Conservation (phyloP, 2,113 vertebrate species). For the Acinonyx jubatus region DNA sequence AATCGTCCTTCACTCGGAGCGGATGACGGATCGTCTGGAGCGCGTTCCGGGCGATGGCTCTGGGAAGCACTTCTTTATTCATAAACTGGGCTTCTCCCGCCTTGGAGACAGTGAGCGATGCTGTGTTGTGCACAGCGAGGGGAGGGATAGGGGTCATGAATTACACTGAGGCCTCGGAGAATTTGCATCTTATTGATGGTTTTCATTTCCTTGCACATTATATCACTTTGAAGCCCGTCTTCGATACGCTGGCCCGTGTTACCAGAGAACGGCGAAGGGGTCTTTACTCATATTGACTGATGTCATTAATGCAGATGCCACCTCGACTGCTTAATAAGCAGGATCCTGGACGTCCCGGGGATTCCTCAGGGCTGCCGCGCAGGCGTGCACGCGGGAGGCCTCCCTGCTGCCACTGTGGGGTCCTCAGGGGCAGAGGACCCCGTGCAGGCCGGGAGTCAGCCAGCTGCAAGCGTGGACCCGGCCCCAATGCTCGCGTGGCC, state of each 20-base stretch:
- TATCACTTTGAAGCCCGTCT: not conserved
- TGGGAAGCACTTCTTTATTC: not conserved
- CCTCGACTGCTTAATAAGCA: not conserved
- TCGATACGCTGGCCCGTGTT: rapidly evolving
- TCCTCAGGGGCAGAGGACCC: rapidly evolving
- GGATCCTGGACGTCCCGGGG: rapidly evolving
- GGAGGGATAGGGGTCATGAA: not conserved
- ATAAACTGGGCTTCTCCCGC: not conserved
- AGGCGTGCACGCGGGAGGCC: not conserved
- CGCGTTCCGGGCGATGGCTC: rapidly evolving
- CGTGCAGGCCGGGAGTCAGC: rapidly evolving
- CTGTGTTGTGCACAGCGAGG: rapidly evolving
- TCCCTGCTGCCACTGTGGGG: rapidly evolving
- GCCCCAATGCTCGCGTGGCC: not conserved
- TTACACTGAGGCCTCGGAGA: not conserved
- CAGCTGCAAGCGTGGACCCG: rapidly evolving
- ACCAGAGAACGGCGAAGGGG: rapidly evolving
- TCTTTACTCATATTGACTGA: not conserved
- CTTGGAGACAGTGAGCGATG: not conserved
- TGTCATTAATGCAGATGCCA: not conserved
- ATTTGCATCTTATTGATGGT: not conserved
- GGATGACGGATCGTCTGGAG: rapidly evolving
- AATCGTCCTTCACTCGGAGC: rapidly evolving
- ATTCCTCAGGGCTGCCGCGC: not conserved
- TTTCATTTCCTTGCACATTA: not conserved